A percentile compares a stretch with the other conserved stretches of the same genome.
These are phyloP conservation scores for Amphiprion clarkii DNA, from an alignment of 2,797 vertebrate species.

Conservation along the genomic window DNA sequence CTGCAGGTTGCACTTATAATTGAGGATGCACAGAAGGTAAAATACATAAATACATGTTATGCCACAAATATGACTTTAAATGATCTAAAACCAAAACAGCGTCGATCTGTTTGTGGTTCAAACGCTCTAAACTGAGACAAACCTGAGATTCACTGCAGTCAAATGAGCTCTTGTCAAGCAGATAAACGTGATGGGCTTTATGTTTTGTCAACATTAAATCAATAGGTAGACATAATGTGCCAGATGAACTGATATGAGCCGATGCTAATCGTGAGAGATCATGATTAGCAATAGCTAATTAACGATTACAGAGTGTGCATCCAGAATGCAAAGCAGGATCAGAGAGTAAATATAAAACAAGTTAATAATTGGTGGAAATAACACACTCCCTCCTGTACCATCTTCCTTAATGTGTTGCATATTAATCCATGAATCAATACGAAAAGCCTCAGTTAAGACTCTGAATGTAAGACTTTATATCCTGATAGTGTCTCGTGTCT, in stretches of 20 bases:
- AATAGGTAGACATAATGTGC: slow-evolving; percentile 6
- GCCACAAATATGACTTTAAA: slow-evolving; percentile 1
- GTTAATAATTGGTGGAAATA: slow-evolving; percentile 8
- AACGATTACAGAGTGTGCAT: slow-evolving; percentile 24
- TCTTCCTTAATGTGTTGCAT: background rate
- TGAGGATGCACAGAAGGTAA: slow-evolving; percentile 1
- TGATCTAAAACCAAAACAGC: slow-evolving; percentile 1
- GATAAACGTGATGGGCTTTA: background rate
- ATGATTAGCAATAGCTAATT: slow-evolving; percentile 1
- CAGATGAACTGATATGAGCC: slow-evolving; percentile 3
- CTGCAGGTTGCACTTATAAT: slow-evolving; percentile 18
- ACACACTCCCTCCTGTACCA: background rate
- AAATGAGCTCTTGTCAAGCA: slow-evolving; percentile 17
- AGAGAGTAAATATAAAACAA: slow-evolving; percentile 21
- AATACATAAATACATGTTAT: background rate
- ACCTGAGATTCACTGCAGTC: slow-evolving; percentile 10
- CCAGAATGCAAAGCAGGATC: slow-evolving; percentile 24
- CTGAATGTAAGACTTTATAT: background rate
- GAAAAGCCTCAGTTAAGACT: background rate
- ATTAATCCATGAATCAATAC: background rate
- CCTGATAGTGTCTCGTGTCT: background rate
- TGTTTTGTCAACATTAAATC: slow-evolving; percentile 32
- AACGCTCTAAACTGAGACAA: slow-evolving; percentile 15
- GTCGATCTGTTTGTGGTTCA: background rate
- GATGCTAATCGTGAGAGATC: background rate